Base-by-base conservation (phyloP, 1,140 invertebrate species). In the Sycophila sp. region DNA sequence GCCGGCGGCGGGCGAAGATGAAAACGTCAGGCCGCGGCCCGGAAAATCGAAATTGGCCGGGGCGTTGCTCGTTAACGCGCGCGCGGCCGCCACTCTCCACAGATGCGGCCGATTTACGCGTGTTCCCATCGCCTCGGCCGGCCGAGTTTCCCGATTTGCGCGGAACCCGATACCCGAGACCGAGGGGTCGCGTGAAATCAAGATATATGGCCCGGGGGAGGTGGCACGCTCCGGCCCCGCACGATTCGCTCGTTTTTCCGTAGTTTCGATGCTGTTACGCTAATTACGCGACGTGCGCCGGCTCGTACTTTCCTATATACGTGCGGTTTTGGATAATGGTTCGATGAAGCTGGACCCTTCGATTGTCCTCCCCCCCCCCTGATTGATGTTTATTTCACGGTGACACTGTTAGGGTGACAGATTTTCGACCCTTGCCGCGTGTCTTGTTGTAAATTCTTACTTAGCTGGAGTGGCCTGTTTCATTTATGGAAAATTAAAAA, bases 151-250 rank as follows among this genome's bases (percentile, higher is more conserved):
- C 84, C 83, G 83, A 85, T 86, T 86, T 84, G 73, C 79, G 82
- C 80, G 83, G 76, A 85, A 85, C 82, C 79, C 79, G 85, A 86
- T 85, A 85, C 77, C 77, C 81, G 77, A 83, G 82, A n/a, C n/a
- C 79, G 83, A 81, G 84, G 84, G 83, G 84, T 84, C 80, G 30
- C 42, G 77, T 80, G 78, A 81, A 85, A 86, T 85, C 82, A 84
- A 86, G 85, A 86, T 85, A 84, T 84, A 85, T 85, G 76, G 76
- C n/a, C 45, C 65, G 69, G 56, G 58, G 76, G 75, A 66, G 11
- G 36, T 17, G 13, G 34, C 42, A 24, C 11, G 56, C 36, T 17
- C 22, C 49, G 55, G 32, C 26, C 10, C 40, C 63, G 36, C 36
- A 38, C 28, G 45, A 56, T 60, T 36, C 40, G 51, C 60, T 30